These are phyloP conservation scores for Aurelia aurita DNA, from an alignment of 30 jellyfish, hydroid and myxozoan genomes.

Conservation along the genomic window DNA sequence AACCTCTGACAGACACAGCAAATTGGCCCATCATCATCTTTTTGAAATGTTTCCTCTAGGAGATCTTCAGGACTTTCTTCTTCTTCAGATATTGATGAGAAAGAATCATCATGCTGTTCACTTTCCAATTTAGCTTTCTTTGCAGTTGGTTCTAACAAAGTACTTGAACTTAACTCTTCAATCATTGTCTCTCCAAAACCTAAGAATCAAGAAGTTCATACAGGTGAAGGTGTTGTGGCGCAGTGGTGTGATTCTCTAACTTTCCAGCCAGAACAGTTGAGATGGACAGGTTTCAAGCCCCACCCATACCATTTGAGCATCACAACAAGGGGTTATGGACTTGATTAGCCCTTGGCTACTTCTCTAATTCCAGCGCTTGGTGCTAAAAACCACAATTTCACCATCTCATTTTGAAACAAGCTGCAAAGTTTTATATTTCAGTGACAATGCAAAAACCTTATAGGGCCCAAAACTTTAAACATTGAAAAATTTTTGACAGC, in stretches of 20 bases:
- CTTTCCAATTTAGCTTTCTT: slow-evolving; percentile 62
- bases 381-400: background rate
- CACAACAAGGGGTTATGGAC: too few relatives aligned
- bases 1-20: slow-evolving; percentile 86
- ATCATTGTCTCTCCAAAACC: slow-evolving; percentile 65
- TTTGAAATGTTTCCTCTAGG: slow-evolving; percentile 68
- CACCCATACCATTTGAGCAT: too few relatives aligned
- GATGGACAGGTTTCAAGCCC: too few relatives aligned
- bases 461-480: too few relatives aligned
- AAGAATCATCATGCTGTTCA: slow-evolving; percentile 42
- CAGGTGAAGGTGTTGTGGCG: background rate
- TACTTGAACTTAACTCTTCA: slow-evolving; percentile 63
- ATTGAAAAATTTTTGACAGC: too few relatives aligned
- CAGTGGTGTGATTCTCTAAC: too few relatives aligned
- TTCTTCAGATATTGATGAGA: slow-evolving; percentile 48
- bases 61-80: slow-evolving; percentile 67
- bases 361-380: too few relatives aligned
- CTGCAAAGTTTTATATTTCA: too few relatives aligned
- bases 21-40: slow-evolving; percentile 75
- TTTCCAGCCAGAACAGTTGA: too few relatives aligned
- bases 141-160: slow-evolving; percentile 72
- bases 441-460: too few relatives aligned
- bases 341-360: too few relatives aligned
- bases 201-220: background rate
- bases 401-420: too few relatives aligned